Percentiles rank a stretch among this genome's conserved stretches.
Evolutionary conservation across 1,140 invertebrate genomes (phyloP).

Genomic region (Drosophila serrata): DNA sequence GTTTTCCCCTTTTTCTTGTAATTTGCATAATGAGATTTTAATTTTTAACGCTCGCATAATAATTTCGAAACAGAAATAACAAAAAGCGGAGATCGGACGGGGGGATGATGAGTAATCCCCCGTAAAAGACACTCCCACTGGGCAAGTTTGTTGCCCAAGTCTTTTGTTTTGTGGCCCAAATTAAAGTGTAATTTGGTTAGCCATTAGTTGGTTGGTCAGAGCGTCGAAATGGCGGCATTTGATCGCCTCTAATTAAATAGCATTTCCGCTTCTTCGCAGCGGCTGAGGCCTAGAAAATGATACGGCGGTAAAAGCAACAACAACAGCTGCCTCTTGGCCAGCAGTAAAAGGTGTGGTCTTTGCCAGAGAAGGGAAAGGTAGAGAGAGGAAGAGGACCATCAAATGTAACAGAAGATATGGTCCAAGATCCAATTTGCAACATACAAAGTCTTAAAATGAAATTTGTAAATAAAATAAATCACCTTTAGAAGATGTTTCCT

Average conservation of each 20-base stretch:
- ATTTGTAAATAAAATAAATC: neutral
- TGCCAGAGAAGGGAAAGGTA: slow-evolving; percentile 3
- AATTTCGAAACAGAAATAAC: no score
- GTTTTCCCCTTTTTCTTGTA: slow-evolving; percentile 49
- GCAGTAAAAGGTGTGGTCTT: slow-evolving; percentile 41
- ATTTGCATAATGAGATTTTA: slow-evolving; percentile 84
- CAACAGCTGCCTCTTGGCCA: slow-evolving; percentile 32
- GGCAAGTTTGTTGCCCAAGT: slow-evolving; percentile 70
- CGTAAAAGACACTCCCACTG: slow-evolving; percentile 22
- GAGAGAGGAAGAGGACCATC: slow-evolving; percentile 7
- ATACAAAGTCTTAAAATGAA: neutral
- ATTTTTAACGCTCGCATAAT: slow-evolving; percentile 74
- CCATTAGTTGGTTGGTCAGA: slow-evolving; percentile 63
- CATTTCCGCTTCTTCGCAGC: slow-evolving; percentile 70
- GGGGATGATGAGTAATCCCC: slow-evolving; percentile 18
- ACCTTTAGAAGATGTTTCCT: neutral
- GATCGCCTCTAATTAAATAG: slow-evolving; percentile 83
- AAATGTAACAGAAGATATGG: slow-evolving; percentile 19
- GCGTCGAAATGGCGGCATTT: slow-evolving; percentile 65
- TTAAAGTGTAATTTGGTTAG: slow-evolving; percentile 83
- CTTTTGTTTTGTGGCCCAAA: slow-evolving; percentile 74
- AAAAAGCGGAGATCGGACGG: no score
- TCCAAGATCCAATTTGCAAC: slow-evolving; percentile 1
- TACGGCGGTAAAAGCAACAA: slow-evolving; percentile 42
- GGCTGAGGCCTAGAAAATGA: slow-evolving; percentile 55